Conservation (phyloP, 2,888 invertebrate species). For the Cataglyphis livida region DNA sequence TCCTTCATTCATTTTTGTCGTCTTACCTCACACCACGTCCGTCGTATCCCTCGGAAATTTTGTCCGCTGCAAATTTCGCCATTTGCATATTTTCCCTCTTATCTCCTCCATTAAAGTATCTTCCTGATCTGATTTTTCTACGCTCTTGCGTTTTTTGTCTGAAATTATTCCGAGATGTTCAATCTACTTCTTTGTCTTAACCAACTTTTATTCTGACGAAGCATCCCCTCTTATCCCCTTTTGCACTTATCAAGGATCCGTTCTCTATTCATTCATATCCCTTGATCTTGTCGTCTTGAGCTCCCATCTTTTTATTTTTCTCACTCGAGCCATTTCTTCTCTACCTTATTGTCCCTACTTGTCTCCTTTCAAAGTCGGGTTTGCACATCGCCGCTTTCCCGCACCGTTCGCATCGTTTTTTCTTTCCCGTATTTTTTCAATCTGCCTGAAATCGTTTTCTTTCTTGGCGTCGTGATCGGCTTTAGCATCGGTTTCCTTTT, state of each 20-base stretch:
- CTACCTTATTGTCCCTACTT: conserved; percentile 25
- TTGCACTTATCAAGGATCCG: conserved; percentile 22
- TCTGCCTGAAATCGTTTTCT: conserved; percentile 35
- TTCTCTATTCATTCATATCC: conserved; percentile 22
- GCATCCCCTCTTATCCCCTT: background rate
- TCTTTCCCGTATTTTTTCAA: conserved; percentile 39
- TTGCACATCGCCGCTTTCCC: background rate
- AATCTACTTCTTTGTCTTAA: conserved; percentile 25
- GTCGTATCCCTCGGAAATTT: background rate
- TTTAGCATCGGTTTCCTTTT: background rate
- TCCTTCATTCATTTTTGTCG: conserved; percentile 26
- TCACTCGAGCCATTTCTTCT: background rate
- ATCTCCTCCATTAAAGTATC: background rate
- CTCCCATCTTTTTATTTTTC: background rate
- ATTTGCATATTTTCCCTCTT: background rate
- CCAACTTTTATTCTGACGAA: conserved; percentile 8
- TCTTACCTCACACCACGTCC: background rate
- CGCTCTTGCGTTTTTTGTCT: background rate
- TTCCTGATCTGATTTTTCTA: conserved; percentile 3
- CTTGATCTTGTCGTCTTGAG: conserved; percentile 26
- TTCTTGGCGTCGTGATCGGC: conserved; percentile 16
- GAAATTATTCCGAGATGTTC: background rate
- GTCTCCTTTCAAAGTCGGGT: background rate
- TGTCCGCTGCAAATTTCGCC: conserved; percentile 3
- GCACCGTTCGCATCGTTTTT: conserved; percentile 6